Evolutionary conservation across 2,888 invertebrate genomes (phyloP).

Genomic region (Rhagonycha lutea): DNA sequence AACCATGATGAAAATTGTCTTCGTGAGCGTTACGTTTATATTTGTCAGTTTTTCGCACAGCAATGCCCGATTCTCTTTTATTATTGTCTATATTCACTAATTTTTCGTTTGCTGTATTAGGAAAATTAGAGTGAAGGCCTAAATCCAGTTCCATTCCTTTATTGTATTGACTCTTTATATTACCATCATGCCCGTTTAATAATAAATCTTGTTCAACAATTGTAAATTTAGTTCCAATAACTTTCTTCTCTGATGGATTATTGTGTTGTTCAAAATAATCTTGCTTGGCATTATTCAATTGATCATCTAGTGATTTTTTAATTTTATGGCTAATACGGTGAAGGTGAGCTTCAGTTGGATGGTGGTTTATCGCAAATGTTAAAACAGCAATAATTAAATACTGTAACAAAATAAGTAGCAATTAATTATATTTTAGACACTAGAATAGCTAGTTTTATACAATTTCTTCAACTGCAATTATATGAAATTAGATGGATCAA

Average conservation of each 20-base stretch:
- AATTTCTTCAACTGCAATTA: not conserved
- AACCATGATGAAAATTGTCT: too few species aligned
- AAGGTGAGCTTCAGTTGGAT: not conserved
- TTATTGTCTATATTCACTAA: not conserved
- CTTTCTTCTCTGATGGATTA: too few species aligned
- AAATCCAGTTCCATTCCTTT: not conserved
- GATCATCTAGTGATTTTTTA: not conserved
- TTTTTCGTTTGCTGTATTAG: too few species aligned
- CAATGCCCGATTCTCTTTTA: not conserved
- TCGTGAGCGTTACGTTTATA: not conserved
- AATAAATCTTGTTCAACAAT: not conserved
- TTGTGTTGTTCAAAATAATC: too few species aligned
- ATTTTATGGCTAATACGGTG: not conserved
- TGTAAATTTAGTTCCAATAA: not conserved
- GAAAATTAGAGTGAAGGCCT: too few species aligned
- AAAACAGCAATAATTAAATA: not conserved
- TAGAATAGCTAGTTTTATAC: not conserved
- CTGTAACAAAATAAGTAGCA: not conserved
- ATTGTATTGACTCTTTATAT: not conserved
- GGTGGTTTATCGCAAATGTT: not conserved
- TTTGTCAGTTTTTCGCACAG: not conserved
- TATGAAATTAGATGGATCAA: too few species aligned
- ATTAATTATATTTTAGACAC: not conserved
- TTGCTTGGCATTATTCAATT: not conserved
- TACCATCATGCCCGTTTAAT: not conserved